Percentiles rank a stretch among this genome's conserved stretches.
These are phyloP conservation scores for Drosophila paracracens DNA, from an alignment of 2,888 invertebrate genomes.

Conservation along the genomic window DNA sequence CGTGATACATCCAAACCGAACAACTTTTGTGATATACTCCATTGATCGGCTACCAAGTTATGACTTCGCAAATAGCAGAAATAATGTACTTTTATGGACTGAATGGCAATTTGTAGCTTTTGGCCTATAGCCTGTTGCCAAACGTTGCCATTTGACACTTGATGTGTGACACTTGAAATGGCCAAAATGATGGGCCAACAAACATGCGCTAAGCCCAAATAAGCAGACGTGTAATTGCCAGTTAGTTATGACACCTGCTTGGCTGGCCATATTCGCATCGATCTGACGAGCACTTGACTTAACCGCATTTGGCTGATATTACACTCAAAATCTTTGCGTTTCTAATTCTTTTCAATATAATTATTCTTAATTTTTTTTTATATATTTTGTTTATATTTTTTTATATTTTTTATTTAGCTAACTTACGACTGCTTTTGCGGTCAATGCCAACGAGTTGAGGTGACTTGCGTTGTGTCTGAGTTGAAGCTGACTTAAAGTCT, in stretches of 20 bases:
- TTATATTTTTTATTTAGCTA: slow-evolving; percentile 1
- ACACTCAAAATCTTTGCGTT: slow-evolving; percentile 22
- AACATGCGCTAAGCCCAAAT: slow-evolving; percentile 42
- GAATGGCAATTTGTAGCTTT: slow-evolving; percentile 40
- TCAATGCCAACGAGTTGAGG: slow-evolving; percentile 71
- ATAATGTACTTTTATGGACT: slow-evolving; percentile 36
- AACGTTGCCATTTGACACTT: slow-evolving; percentile 19
- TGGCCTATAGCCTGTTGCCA: slow-evolving; percentile 34
- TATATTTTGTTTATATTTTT: neutral
- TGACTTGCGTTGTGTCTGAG: slow-evolving; percentile 1
- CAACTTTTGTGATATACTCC: neutral
- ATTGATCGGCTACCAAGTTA: slow-evolving; percentile 25
- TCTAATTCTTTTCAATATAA: slow-evolving; percentile 37
- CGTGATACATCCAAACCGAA: neutral
- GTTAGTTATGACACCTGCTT: slow-evolving; percentile 73
- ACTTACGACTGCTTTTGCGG: slow-evolving; percentile 63
- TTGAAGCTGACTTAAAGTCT: slow-evolving; percentile 2
- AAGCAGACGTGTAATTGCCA: slow-evolving; percentile 49
- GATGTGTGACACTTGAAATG: slow-evolving; percentile 3
- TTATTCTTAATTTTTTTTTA: slow-evolving; percentile 27
- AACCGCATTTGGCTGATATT: slow-evolving; percentile 23
- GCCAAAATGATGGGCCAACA: slow-evolving; percentile 15
- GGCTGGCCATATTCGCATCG: slow-evolving; percentile 26
- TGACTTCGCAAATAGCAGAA: slow-evolving; percentile 12
- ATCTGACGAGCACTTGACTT: neutral